A percentile compares a stretch with the other conserved stretches of the same genome.
Conservation (phyloP, 2,113 vertebrate species). For the Ctenodactylus gundi region DNA sequence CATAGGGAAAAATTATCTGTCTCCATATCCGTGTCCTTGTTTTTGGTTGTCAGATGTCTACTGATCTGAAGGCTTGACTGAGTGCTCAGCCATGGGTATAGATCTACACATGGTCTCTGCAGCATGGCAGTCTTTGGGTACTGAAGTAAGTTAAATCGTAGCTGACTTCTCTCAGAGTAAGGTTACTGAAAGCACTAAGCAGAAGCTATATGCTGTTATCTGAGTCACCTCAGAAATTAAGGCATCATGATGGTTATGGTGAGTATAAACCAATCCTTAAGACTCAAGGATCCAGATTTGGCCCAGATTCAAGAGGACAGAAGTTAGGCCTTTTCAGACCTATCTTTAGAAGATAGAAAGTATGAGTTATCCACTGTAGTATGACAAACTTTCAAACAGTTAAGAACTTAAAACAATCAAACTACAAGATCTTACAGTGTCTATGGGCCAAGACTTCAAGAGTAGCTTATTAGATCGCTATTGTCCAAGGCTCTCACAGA, state of each 20-base stretch:
- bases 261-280: neutral
- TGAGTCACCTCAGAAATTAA: neutral
- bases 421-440: neutral
- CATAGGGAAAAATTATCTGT: neutral
- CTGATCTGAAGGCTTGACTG: neutral
- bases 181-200: neutral
- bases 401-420: neutral
- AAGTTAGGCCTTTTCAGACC: neutral
- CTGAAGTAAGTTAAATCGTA: neutral
- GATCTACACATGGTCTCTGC: neutral
- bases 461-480: neutral
- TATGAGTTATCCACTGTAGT: neutral
- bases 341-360: neutral
- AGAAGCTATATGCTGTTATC: neutral
- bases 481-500: neutral
- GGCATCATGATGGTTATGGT: neutral
- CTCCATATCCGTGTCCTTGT: neutral
- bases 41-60: neutral
- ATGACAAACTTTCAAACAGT: neutral
- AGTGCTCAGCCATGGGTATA: neutral
- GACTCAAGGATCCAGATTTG: neutral
- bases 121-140: neutral
- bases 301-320: neutral
- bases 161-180: neutral
- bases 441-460: neutral